Conservation (phyloP, 2,113 vertebrate species). For the Australoheros scitulus region DNA sequence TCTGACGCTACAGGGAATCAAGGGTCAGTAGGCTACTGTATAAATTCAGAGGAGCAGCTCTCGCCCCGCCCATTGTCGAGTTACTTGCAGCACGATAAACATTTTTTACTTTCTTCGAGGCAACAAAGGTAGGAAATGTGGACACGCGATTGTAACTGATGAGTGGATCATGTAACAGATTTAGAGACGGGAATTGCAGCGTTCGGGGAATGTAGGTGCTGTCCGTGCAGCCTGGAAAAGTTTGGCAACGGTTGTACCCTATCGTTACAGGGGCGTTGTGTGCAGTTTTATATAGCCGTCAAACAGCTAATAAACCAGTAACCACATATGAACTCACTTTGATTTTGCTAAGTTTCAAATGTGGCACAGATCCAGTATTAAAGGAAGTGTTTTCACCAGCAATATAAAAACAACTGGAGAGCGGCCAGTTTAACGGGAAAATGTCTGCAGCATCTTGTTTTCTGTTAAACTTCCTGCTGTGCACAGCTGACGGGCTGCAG, state of each 20-base stretch:
- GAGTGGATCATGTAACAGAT: background rate
- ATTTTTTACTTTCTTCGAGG: background rate
- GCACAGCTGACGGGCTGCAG: background rate
- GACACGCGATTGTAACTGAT: background rate
- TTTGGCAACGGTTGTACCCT: no score
- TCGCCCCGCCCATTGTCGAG: background rate
- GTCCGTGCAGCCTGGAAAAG: no score
- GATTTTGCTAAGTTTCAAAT: background rate
- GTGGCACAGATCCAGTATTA: background rate
- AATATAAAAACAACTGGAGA: background rate
- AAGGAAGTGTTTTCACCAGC: background rate
- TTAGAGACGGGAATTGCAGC: background rate
- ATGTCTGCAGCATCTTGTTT: background rate
- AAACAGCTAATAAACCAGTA: background rate
- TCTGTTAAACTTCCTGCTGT: background rate
- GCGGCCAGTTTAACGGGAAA: fast-evolving
- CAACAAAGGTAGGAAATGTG: background rate
- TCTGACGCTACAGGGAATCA: background rate
- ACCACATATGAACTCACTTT: background rate
- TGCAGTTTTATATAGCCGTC: no score
- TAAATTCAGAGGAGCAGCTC: background rate
- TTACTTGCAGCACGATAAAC: background rate
- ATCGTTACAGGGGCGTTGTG: no score
- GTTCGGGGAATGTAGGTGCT: background rate
- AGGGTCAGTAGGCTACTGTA: background rate